These are phyloP conservation scores for Hyposoter dolosus DNA, from an alignment of 2,888 invertebrate species.

Conservation along the genomic window DNA sequence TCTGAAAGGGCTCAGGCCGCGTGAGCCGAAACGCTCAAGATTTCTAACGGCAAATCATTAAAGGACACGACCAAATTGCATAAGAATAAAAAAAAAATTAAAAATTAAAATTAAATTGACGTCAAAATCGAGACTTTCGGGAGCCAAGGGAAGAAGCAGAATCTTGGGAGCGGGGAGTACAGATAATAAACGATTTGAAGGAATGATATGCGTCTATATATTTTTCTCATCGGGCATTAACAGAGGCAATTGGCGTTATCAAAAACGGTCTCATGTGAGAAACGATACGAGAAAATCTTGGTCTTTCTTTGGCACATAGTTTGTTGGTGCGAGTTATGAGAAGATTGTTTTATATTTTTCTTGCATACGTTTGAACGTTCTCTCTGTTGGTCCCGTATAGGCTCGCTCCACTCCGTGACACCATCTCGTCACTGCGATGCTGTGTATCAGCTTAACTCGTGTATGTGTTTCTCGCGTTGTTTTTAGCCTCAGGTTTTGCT, in stretches of 20 bases:
- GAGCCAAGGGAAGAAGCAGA: neutral
- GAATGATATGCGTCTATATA: neutral
- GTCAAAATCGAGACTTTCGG: neutral
- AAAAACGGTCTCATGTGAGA: slow-evolving; percentile 31
- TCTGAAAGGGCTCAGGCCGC: too few relatives aligned
- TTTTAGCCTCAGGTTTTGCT: slow-evolving; percentile 67
- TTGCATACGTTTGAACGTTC: slow-evolving; percentile 45
- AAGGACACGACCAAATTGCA: too few relatives aligned
- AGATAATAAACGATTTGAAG: neutral
- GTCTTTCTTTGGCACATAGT: neutral
- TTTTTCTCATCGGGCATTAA: slow-evolving; percentile 23
- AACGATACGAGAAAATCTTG: slow-evolving; percentile 26
- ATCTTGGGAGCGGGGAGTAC: neutral
- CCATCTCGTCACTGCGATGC: slow-evolving; percentile 49
- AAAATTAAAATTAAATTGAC: neutral
- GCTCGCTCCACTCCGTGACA: slow-evolving; percentile 42
- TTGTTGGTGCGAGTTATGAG: slow-evolving; percentile 47
- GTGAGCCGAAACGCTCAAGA: too few relatives aligned
- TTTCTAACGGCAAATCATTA: too few relatives aligned
- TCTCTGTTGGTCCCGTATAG: slow-evolving; percentile 26
- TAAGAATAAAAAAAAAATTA: neutral
- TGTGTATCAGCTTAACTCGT: neutral
- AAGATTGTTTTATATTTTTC: slow-evolving; percentile 37
- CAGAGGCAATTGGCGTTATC: slow-evolving; percentile 43
- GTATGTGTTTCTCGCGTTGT: slow-evolving; percentile 52